Conservation (phyloP, 2,113 vertebrate genomes). For the Anolis sagrei region DNA sequence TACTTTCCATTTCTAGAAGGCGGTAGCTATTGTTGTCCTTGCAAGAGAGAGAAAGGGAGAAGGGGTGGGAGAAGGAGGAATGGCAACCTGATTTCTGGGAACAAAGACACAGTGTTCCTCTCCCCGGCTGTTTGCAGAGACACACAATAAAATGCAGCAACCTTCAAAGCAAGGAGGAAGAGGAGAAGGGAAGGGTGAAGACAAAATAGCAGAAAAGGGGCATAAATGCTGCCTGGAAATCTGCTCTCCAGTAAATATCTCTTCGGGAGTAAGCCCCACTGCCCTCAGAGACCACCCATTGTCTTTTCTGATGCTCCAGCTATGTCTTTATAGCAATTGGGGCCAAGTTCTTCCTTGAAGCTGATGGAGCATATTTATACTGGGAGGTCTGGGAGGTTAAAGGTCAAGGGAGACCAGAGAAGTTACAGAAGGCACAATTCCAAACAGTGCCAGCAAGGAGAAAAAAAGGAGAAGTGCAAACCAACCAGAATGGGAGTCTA, state of each 20-base stretch:
- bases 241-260: neutral
- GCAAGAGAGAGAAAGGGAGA: conserved; percentile 11
- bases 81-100: neutral
- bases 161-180: neutral
- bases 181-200: no score
- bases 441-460: no score
- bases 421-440: no score
- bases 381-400: no score
- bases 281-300: no score
- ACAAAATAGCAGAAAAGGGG: neutral
- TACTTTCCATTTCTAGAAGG: conserved; percentile 44
- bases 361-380: no score
- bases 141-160: neutral
- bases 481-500: no score
- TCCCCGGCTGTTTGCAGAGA: neutral
- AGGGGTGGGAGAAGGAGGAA: no score
- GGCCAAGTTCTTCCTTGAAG: no score
- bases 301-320: neutral
- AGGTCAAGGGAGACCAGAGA: no score
- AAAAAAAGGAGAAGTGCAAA: no score
- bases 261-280: neutral
- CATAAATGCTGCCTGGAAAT: neutral
- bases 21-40: conserved; percentile 53
- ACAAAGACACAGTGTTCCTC: no score
- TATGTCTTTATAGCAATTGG: neutral